Conservation (phyloP, 2,888 invertebrate species). For the Epinotia ramella region DNA sequence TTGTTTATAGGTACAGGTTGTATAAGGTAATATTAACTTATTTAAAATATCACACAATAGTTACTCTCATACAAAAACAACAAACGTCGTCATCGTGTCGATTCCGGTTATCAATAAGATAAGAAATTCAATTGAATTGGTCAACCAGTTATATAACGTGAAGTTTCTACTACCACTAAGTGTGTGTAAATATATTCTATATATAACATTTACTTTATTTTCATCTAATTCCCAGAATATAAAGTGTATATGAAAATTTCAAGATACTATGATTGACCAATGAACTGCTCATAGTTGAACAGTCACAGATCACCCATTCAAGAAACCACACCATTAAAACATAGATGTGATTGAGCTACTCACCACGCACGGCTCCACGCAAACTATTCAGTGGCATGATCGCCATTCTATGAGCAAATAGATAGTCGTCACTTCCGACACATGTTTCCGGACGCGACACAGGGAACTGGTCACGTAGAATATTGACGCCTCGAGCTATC, state of each 20-base stretch:
- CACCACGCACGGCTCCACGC: slow-evolving; percentile 58
- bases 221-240: neutral
- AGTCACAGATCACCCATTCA: slow-evolving; percentile 22
- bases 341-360: slow-evolving; percentile 46
- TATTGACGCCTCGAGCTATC: slow-evolving; percentile 83
- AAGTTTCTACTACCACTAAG: neutral
- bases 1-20: too few relatives aligned
- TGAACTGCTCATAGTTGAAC: neutral
- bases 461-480: slow-evolving; percentile 83
- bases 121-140: too few relatives aligned
- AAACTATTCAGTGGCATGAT: slow-evolving; percentile 76
- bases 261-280: neutral
- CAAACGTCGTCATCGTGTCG: neutral
- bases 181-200: too few relatives aligned
- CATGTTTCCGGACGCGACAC: slow-evolving; percentile 80
- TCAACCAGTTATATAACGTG: neutral
- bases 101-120: too few relatives aligned
- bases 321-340: slow-evolving; percentile 46
- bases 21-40: neutral
- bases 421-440: slow-evolving; percentile 84
- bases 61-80: neutral
- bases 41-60: neutral
- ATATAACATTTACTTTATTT: neutral
- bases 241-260: neutral
- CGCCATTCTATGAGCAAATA: slow-evolving; percentile 80